A percentile compares a stretch with the other conserved stretches of the same genome.
phyloP scores from a whole-genome alignment of 2,888 invertebrate species.

The Pyrgus malvae region DNA sequence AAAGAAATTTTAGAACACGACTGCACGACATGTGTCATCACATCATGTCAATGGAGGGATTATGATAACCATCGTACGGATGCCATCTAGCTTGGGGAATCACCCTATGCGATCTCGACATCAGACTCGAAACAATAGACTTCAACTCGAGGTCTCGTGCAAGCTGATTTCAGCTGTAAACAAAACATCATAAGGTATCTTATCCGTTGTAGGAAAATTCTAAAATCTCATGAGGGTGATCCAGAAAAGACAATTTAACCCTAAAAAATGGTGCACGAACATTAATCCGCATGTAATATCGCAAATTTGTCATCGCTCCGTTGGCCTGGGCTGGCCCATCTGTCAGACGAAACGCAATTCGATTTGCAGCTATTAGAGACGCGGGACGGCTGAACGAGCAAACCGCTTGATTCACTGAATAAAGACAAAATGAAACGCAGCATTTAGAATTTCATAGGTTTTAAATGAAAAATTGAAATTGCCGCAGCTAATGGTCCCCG shows the following conservation, averaged over 20 bases:
- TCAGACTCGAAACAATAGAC: constrained; percentile 47
- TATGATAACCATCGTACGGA: constrained; percentile 81
- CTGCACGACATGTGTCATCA: constrained; percentile 81
- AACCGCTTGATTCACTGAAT: constrained; percentile 50
- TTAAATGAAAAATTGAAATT: constrained; percentile 18
- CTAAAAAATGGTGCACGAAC: constrained; percentile 78
- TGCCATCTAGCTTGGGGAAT: constrained; percentile 77
- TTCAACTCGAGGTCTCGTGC: constrained; percentile 37
- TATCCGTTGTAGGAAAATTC: constrained; percentile 31
- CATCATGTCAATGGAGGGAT: constrained; percentile 81
- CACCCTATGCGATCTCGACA: constrained; percentile 75
- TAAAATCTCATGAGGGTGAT: constrained; percentile 57
- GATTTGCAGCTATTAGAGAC: constrained; percentile 69
- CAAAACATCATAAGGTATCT: constrained; percentile 31
- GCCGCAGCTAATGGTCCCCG: constrained; percentile 10
- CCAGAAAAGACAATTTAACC: constrained; percentile 80
- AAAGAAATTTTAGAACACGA: constrained; percentile 74
- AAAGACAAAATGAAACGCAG: constrained; percentile 42
- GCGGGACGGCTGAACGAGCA: constrained; percentile 42
- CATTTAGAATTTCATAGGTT: constrained; percentile 19
- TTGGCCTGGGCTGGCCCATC: constrained; percentile 59
- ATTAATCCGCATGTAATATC: constrained; percentile 82
- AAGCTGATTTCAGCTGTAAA: constrained; percentile 41
- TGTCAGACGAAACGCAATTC: constrained; percentile 68
- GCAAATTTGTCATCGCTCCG: constrained; percentile 79